Conservation (phyloP, 1,140 invertebrate genomes). For the Zaprionus capensis region DNA sequence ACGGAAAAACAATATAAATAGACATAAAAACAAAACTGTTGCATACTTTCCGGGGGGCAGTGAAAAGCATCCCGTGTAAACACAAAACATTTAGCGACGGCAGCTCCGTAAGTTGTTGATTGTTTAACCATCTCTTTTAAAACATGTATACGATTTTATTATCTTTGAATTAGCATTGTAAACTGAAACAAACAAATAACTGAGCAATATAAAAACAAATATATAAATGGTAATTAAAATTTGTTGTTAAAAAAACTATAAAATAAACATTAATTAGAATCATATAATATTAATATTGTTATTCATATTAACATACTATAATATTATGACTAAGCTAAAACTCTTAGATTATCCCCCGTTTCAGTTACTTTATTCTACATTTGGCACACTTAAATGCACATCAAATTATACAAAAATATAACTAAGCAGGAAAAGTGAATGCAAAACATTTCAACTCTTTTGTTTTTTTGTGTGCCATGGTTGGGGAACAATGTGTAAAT, state of each 20-base stretch:
- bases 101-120: background rate
- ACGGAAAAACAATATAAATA: conserved; percentile 14
- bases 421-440: conserved; percentile 39
- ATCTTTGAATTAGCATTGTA: too few species aligned
- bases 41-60: conserved; percentile 16
- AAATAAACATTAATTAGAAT: background rate
- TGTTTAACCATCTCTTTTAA: background rate
- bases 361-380: background rate
- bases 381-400: conserved; percentile 62
- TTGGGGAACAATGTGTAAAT: conserved; percentile 2
- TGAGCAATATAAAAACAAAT: too few species aligned
- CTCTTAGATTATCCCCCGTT: background rate
- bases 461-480: conserved; percentile 42
- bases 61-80: background rate
- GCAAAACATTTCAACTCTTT: conserved; percentile 69
- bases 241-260: too few species aligned
- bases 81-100: background rate
- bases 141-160: too few species aligned
- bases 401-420: conserved; percentile 57
- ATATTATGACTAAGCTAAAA: background rate
- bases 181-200: too few species aligned
- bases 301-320: too few species aligned
- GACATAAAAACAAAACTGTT: conserved; percentile 35
- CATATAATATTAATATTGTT: background rate
- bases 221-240: too few species aligned